These are phyloP conservation scores for Isurus oxyrinchus DNA, from an alignment of 2,113 vertebrate genomes.

Conservation along the genomic window DNA sequence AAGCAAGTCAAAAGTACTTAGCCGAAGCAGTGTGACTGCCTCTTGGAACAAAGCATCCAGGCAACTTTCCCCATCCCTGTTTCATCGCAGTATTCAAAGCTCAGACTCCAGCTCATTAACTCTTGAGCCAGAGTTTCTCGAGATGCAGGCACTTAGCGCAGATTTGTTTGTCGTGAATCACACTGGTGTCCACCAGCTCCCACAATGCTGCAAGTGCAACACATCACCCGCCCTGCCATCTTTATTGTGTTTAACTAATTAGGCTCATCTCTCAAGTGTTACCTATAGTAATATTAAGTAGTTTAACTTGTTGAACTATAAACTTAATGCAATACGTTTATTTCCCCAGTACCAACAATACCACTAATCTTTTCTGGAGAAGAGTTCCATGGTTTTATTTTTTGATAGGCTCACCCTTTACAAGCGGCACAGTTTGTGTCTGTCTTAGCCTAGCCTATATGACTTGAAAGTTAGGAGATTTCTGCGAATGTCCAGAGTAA, in stretches of 20 bases:
- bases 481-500: neutral
- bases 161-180: neutral
- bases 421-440: neutral
- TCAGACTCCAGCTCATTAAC: too few relatives aligned
- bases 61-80: too few relatives aligned
- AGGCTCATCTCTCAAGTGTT: neutral
- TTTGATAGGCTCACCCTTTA: neutral
- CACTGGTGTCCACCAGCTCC: neutral
- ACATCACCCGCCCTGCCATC: neutral
- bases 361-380: neutral
- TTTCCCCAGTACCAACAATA: neutral
- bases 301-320: neutral
- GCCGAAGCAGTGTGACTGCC: too few relatives aligned
- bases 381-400: neutral
- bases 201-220: neutral
- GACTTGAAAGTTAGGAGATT: neutral
- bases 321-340: neutral
- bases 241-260: neutral
- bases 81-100: too few relatives aligned
- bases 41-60: too few relatives aligned
- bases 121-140: neutral
- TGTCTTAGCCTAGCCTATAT: neutral
- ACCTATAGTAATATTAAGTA: neutral
- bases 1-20: too few relatives aligned
- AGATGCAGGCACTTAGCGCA: neutral